phyloP scores from a whole-genome alignment of 2,888 invertebrate genomes.

The Quadroppia sp. region DNA sequence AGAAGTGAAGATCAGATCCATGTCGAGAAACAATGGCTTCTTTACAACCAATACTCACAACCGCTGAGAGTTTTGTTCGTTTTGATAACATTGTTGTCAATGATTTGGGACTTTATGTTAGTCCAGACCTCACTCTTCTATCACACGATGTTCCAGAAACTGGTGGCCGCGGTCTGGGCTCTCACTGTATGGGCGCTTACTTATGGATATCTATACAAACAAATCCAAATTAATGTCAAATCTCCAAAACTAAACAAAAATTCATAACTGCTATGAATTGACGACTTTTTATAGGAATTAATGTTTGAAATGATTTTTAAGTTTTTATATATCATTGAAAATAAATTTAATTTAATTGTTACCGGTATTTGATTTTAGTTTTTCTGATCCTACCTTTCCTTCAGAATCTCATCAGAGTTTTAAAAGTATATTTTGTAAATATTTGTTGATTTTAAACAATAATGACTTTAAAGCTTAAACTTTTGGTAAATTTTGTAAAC shows the following conservation, averaged over 20 bases:
- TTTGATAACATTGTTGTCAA: constrained; percentile 28
- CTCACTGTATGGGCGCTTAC: constrained; percentile 37
- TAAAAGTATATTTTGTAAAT: too few relatives aligned
- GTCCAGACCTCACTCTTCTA: constrained; percentile 43
- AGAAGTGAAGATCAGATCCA: not conserved
- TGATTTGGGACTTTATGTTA: constrained; percentile 45
- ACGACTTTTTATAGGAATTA: too few relatives aligned
- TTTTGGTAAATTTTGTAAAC: too few relatives aligned
- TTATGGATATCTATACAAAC: constrained; percentile 37
- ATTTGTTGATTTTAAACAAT: too few relatives aligned
- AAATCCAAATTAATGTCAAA: constrained; percentile 5
- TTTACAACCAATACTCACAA: constrained; percentile 12
- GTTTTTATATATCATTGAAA: too few relatives aligned
- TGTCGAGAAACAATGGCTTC: not conserved
- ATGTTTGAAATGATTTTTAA: too few relatives aligned
- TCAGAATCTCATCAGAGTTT: too few relatives aligned
- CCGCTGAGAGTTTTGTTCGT: constrained; percentile 38
- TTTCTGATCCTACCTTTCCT: too few relatives aligned
- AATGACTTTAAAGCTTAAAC: too few relatives aligned
- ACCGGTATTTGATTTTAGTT: too few relatives aligned
- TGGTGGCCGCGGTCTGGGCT: constrained; percentile 42
- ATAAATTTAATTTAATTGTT: too few relatives aligned
- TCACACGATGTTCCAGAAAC: constrained; percentile 44
- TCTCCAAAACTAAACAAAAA: constrained; percentile 9
- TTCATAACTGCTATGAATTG: not conserved